Conservation (phyloP, 2,888 invertebrate species). For the Calameuta pallipes region DNA sequence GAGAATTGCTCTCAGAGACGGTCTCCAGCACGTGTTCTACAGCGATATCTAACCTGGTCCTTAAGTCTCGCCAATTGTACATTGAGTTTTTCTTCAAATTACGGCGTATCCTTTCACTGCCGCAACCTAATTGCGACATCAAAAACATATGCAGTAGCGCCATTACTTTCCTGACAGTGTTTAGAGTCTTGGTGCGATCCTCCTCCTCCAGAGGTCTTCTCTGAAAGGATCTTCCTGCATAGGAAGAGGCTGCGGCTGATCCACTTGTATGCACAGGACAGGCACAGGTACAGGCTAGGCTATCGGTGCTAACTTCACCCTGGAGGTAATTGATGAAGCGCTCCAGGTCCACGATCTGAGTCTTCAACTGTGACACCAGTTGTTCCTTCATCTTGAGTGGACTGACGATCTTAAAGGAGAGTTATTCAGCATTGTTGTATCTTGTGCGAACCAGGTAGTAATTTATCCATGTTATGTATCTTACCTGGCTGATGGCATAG, state of each 20-base stretch:
- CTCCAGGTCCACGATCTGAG: slow-evolving; percentile 97
- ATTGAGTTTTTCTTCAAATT: slow-evolving; percentile 87
- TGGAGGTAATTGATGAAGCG: slow-evolving; percentile 96
- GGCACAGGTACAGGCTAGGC: slow-evolving; percentile 67
- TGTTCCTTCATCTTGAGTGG: slow-evolving; percentile 97
- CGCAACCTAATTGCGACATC: slow-evolving; percentile 92
- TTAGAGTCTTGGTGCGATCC: slow-evolving; percentile 72
- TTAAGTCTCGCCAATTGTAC: slow-evolving; percentile 95
- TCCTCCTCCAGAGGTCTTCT: slow-evolving; percentile 63
- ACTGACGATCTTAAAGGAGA: slow-evolving; percentile 78
- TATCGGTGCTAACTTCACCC: slow-evolving; percentile 73
- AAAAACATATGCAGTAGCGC: slow-evolving; percentile 93
- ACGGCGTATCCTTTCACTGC: slow-evolving; percentile 76
- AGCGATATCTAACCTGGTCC: slow-evolving; percentile 93
- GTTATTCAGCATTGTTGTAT: background rate
- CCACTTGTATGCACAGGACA: slow-evolving; percentile 63
- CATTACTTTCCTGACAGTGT: slow-evolving; percentile 88
- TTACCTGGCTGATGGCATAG: slow-evolving; percentile 84
- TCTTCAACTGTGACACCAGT: slow-evolving; percentile 93
- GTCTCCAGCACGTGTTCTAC: slow-evolving; percentile 75
- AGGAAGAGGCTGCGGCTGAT: slow-evolving; percentile 38
- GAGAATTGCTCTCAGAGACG: slow-evolving; percentile 46
- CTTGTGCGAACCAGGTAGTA: background rate
- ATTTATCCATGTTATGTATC: background rate
- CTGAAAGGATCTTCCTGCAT: slow-evolving; percentile 58